These are phyloP conservation scores for Tupaia tana DNA, from an alignment of 2,113 vertebrate species.

Conservation along the genomic window DNA sequence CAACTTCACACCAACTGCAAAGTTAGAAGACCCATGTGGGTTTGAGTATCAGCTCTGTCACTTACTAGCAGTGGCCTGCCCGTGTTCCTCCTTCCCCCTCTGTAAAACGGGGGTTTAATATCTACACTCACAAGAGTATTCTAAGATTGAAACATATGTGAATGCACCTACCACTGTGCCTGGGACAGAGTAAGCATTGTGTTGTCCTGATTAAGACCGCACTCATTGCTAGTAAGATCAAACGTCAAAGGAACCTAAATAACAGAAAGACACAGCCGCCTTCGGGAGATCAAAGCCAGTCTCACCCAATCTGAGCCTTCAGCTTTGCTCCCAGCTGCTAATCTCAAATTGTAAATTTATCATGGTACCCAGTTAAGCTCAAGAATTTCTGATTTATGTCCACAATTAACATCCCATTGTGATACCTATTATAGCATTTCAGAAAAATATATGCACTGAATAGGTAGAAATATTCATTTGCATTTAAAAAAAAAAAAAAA, in stretches of 20 bases:
- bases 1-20: neutral
- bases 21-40: neutral
- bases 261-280: neutral
- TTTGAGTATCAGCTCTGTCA: neutral
- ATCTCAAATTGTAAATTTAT: constrained; percentile 60
- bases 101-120: neutral
- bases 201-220: neutral
- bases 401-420: constrained; percentile 75
- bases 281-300: constrained; percentile 39
- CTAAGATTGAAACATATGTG: neutral
- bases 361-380: constrained; percentile 57
- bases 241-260: constrained; percentile 40
- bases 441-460: constrained; percentile 48
- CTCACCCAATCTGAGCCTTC: neutral
- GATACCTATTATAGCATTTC: constrained; percentile 59
- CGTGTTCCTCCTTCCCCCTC: neutral
- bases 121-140: neutral
- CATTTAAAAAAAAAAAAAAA: constrained; percentile 41
- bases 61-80: neutral
- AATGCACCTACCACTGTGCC: neutral
- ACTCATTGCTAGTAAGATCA: constrained; percentile 41
- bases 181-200: neutral
- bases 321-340: constrained; percentile 59
- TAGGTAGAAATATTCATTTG: constrained; percentile 69
- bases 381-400: constrained; percentile 66